phyloP scores from a whole-genome alignment of 2,888 invertebrate genomes.

The Drosophila nr. perissopoda region DNA sequence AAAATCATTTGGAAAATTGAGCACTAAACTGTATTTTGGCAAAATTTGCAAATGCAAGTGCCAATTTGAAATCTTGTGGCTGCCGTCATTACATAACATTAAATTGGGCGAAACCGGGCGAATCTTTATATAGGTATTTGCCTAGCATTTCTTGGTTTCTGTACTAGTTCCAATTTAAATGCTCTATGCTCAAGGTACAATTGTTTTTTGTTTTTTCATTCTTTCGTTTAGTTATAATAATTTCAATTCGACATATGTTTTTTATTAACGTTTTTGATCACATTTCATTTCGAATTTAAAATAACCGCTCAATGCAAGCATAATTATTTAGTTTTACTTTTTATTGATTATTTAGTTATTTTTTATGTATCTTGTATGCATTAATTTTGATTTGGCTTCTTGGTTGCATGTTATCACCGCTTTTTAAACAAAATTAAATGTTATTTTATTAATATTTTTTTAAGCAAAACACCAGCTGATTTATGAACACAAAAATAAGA shows the following conservation, averaged over 20 bases:
- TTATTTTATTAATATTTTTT: constrained; percentile 35
- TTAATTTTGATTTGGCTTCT: constrained; percentile 80
- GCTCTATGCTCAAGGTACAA: constrained; percentile 75
- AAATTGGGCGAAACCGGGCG: constrained; percentile 72
- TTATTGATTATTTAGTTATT: constrained; percentile 38
- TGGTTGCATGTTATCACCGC: constrained; percentile 72
- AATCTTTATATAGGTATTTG: constrained; percentile 44
- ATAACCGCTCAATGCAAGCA: constrained; percentile 55
- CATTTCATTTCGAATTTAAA: constrained; percentile 70
- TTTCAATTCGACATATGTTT: constrained; percentile 67
- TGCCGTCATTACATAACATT: constrained; percentile 39
- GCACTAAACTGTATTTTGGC: constrained; percentile 77
- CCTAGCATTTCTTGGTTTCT: constrained; percentile 51
- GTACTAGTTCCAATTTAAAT: constrained; percentile 64
- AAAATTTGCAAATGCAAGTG: constrained; percentile 76
- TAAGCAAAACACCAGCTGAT: constrained; percentile 24
- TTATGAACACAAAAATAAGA: constrained; percentile 9
- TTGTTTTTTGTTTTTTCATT: constrained; percentile 55
- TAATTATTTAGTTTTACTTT: constrained; percentile 37
- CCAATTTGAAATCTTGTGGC: constrained; percentile 61
- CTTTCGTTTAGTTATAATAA: constrained; percentile 44
- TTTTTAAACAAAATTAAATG: constrained; percentile 64
- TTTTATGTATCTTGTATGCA: constrained; percentile 51
- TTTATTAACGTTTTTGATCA: constrained; percentile 63
- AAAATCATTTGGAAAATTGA: constrained; percentile 42